Base-by-base conservation (phyloP, 2,888 invertebrate genomes). In the Hesperia comma region DNA sequence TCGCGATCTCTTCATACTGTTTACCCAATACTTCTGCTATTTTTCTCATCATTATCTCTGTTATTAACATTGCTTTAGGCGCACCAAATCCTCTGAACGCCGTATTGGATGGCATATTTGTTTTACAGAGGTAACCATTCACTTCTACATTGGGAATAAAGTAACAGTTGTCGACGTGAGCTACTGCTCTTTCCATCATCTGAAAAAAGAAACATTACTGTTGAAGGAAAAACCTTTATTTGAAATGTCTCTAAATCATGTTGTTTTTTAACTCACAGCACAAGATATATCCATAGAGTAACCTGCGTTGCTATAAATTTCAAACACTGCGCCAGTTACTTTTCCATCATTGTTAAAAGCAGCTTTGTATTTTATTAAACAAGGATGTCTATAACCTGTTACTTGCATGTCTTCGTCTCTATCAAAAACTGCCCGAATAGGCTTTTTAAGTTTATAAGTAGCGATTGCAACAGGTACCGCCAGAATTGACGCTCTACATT, bases 41-140 rank as follows among this genome's bases (percentile, higher is more conserved):
- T 72, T 97, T 95, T 70, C 96, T 93, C 54, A 98, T 94, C 77
- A 97, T 95, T 70, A 92, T 94, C 87, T 98, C 98, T 0, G 94
- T 95, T 8, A 95, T 94, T 76, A 97, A 95, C 97, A 98, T 97
- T 6, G 96, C 97, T 83, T 98, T 97, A 0, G 98, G 98, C 0
- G 95, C 97, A 1, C 98, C 98, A 79, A 98, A 98, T 1, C 98
- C 98, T 78, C 99, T 93, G 79, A 98, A 99, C 0, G 99, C 98
- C 0, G 98, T 99, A 81, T 98, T 98, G 0, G 98, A 97, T 0
- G 98, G 95, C 72, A 97, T 85, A 90, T 99, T 98, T 0, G 99
- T 99, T 86, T 95, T 96, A 81, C 98, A 99, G 7, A 95, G 91
- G 81, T 94, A 95, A 0, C 96, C 96, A 26, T 90, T 90, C 0